Evolutionary conservation across 2,888 invertebrate species (phyloP), one percentile per base, ranked within the genome.

Genomic region (Apocheima hispidaria): DNA sequence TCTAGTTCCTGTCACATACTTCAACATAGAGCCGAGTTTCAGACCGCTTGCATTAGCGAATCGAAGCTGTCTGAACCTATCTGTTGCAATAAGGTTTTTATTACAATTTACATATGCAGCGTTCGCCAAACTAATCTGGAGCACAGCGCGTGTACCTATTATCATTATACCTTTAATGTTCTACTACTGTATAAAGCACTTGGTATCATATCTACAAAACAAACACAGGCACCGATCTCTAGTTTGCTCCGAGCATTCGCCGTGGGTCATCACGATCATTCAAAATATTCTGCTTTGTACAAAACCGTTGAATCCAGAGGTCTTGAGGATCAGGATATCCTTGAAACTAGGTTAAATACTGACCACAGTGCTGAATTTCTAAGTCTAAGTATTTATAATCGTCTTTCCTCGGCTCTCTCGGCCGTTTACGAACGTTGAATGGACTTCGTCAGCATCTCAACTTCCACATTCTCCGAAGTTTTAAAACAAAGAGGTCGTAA

Each of bases 1-100:
- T 63, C 26, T 56, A 63, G 67, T 65, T 70, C 72, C 70, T 72
- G 74, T 74, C 72, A 69, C 69, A 70, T 69, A 59, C 64, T 66
- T 68, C 65, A 68, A 66, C 66, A 50, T 55, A 21, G 59, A 61
- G 48, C 51, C 52, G 41, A 50, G 60, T 70, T 68, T 65, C 30
- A 40, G 50, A 48, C 43, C 36, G 54, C 50, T 44, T 33, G 43
- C 55, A 57, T 57, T 51, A 52, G 46, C 49, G 40, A 18, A 56
- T 50, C 18, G 50, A 20, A 51, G 10, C 30, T 40, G 20, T 51
- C 40, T 30, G 9, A 44, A 51, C 14, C 50, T 51, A 60, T 50
- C 36, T 5, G 35, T 38, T 38, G 50, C 50, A 60, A 60, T 60
- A 50, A 44, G 49, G 35, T 53, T 55, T 41, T 44, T 44, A 51